phyloP scores from a whole-genome alignment of 2,113 vertebrate species.

The Sinocyclocheilus anshuiensis region DNA sequence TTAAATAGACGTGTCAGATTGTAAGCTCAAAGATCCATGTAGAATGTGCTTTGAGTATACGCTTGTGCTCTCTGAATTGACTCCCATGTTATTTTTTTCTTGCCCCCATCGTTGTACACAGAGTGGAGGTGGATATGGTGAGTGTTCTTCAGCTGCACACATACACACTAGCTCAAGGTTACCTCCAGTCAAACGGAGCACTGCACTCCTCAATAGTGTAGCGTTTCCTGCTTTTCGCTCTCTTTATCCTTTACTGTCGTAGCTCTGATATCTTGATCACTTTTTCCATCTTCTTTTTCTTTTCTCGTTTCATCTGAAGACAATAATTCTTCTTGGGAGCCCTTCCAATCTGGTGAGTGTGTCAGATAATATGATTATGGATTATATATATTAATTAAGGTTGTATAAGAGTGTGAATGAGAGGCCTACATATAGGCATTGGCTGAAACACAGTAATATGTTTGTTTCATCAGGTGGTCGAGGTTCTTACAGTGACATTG shows the following conservation, averaged over 20 bases:
- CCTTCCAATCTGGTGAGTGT: constrained; percentile 74
- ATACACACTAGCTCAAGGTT: constrained; percentile 31
- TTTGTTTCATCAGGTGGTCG: constrained; percentile 75
- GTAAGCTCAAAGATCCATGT: background rate
- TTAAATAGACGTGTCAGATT: background rate
- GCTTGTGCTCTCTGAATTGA: constrained; percentile 21
- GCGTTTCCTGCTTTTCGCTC: constrained; percentile 40
- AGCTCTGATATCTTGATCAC: constrained; percentile 55
- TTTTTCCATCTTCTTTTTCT: constrained; percentile 51
- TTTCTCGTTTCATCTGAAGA: constrained; percentile 64
- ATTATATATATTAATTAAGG: background rate
- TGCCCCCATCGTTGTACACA: constrained; percentile 64
- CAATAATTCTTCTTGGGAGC: constrained; percentile 77
- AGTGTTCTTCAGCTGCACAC: constrained; percentile 67
- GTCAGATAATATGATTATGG: constrained; percentile 11
- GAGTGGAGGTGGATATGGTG: constrained; percentile 95
- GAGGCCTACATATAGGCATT: background rate
- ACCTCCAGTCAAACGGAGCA: constrained; percentile 38
- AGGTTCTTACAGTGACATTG: constrained; percentile 93
- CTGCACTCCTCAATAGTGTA: constrained; percentile 25
- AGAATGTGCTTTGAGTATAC: constrained; percentile 15
- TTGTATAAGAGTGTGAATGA: background rate
- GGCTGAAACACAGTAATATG: constrained; percentile 12
- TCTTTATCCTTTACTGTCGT: constrained; percentile 31
- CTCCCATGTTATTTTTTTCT: background rate